Evolutionary conservation across 1,140 invertebrate species (phyloP), one percentile per base, ranked within the genome.

Genomic region (Magallana ariakensis): DNA sequence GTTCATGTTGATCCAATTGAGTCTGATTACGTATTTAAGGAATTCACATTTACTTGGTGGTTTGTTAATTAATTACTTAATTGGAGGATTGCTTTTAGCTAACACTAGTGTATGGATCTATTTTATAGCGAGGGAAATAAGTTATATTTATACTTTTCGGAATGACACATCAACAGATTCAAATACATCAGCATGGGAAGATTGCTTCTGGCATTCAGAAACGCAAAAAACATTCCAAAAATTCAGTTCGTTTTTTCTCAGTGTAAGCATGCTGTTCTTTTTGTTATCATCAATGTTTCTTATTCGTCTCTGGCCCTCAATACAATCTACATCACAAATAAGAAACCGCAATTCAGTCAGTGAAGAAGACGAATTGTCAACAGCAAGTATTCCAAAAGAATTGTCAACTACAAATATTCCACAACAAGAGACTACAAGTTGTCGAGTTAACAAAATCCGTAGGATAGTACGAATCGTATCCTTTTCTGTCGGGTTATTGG

Each of bases 261-360:
- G 22, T 13, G 13, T 75, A 11, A 75, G 7, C 22, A 75, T 75
- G 66, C 66, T 75, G 4, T 75, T 75, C 33, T 22, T 75, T 26
- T 9, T 75, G 22, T 26, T 75, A 26, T 75, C 66, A 26, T 75
- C 66, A 26, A 33, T 75, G 66, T 75, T 75, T 33, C 22, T 75
- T 13, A 10, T 75, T 75, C 9, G 15, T 11, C 13, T 75, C 15
- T 75, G 66, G 66, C 22, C 66, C 22, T 26, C 9, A 10, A 22
- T 75, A 13, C 22, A 33, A 46, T 33, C 8, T 33, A 75, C 7
- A 75, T 75, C 66, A 10, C 22, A 22, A 46, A 46, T 4, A 11
- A 75, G 22, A 2, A 26, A 75, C 19, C 22, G 19, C 22, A 33
- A 13, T 3, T 4, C 33, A 46, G 33, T 11, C 9, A 26, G 7